Percentiles rank a stretch among this genome's conserved stretches.
Conservation (phyloP, 2,797 vertebrate genomes). For the Allobates femoralis region DNA sequence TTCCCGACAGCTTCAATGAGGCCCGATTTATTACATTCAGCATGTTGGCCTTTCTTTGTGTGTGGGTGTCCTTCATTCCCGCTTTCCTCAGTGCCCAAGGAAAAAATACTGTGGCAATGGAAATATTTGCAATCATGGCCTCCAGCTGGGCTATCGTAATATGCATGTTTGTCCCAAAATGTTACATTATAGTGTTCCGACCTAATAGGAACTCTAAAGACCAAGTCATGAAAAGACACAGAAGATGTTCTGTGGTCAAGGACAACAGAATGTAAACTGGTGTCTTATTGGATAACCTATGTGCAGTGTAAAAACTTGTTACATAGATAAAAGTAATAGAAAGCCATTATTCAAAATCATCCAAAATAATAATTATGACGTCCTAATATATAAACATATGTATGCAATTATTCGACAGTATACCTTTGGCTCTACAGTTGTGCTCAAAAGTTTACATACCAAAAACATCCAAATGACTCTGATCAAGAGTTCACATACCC, state of each 20-base stretch:
- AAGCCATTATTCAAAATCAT: too few relatives aligned
- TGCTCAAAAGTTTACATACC: too few relatives aligned
- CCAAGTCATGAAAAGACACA: not conserved
- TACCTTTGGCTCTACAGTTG: too few relatives aligned
- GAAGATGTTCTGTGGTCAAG: not conserved
- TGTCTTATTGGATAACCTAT: not conserved
- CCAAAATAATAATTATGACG: too few relatives aligned
- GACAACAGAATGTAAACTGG: not conserved
- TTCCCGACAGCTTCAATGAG: slow-evolving; percentile 62
- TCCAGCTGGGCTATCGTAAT: not conserved
- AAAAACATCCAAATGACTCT: too few relatives aligned
- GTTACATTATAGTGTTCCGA: slow-evolving; percentile 34
- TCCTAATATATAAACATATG: too few relatives aligned
- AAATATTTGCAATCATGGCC: slow-evolving; percentile 15
- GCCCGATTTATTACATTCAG: slow-evolving; percentile 61
- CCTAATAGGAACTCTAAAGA: slow-evolving; percentile 21
- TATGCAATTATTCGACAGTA: too few relatives aligned
- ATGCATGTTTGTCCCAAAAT: slow-evolving; percentile 37
- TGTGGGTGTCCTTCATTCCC: slow-evolving; percentile 36
- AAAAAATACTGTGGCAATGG: not conserved
- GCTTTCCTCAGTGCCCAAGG: slow-evolving; percentile 20
- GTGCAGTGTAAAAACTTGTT: not conserved
- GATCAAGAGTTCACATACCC: too few relatives aligned
- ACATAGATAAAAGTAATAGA: too few relatives aligned
- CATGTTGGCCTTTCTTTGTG: slow-evolving; percentile 38